Conservation (phyloP, 2,888 invertebrate genomes). For the Clanis bilineata region DNA sequence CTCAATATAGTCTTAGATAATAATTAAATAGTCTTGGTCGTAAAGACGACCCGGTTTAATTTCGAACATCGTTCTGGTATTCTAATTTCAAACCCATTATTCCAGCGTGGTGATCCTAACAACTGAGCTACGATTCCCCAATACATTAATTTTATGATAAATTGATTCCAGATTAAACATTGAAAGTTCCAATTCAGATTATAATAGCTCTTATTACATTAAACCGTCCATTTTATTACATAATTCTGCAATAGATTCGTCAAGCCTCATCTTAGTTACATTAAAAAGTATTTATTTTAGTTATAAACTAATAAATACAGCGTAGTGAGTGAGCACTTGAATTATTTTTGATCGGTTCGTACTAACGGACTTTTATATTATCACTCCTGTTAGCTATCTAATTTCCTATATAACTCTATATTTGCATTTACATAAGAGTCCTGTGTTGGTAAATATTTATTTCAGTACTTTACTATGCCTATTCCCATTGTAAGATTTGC, state of each 20-base stretch:
- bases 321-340: conserved; percentile 31
- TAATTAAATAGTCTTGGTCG: not conserved
- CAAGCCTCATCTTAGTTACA: not conserved
- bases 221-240: not conserved
- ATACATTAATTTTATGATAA: not conserved
- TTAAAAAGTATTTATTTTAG: conserved; percentile 21
- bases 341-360: conserved; percentile 26
- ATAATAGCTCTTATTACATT: not conserved
- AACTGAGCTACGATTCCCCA: not conserved
- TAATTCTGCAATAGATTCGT: not conserved
- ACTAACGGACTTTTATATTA: conserved; percentile 31
- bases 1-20: too few species aligned
- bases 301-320: conserved; percentile 29
- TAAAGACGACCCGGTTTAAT: not conserved
- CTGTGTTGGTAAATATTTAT: too few species aligned
- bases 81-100: not conserved
- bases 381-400: not conserved
- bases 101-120: not conserved
- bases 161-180: not conserved
- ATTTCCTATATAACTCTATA: not conserved
- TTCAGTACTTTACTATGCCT: too few species aligned
- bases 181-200: not conserved
- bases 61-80: too few species aligned
- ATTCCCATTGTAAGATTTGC: too few species aligned
- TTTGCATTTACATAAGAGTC: not conserved